Evolutionary conservation across 2,888 invertebrate species (phyloP).

Genomic region (Lottia gigantea): DNA sequence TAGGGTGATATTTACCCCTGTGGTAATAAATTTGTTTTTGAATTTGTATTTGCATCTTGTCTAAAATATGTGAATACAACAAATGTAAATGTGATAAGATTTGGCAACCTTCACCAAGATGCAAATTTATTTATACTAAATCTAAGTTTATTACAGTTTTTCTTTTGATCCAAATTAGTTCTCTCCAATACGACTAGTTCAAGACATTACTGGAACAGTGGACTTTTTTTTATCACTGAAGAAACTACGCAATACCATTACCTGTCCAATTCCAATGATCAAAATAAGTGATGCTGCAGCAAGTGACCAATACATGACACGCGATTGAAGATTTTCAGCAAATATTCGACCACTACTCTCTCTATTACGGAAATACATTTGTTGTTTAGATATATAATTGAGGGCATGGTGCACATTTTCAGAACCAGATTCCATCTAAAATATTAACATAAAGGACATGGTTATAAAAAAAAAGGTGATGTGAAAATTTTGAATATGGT

Average conservation of each 20-base stretch:
- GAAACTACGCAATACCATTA: conserved; percentile 89
- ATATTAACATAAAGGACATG: conserved; percentile 36
- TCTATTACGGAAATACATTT: conserved; percentile 93
- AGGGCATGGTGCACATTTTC: conserved; percentile 89
- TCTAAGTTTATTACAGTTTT: too few species aligned
- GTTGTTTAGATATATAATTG: conserved; percentile 89
- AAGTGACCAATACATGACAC: conserved; percentile 86
- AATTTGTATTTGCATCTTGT: too few species aligned
- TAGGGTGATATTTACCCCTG: too few species aligned
- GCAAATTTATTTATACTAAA: too few species aligned
- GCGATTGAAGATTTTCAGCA: conserved; percentile 94
- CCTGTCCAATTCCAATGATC: conserved; percentile 87
- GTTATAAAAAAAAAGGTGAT: neutral
- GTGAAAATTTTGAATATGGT: neutral
- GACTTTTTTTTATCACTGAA: conserved; percentile 79
- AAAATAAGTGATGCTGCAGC: conserved; percentile 87
- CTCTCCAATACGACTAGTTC: neutral
- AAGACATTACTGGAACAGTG: conserved; percentile 7
- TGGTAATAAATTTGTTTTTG: too few species aligned
- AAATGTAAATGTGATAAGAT: too few species aligned
- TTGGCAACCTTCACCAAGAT: too few species aligned
- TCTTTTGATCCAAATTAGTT: too few species aligned
- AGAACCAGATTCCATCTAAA: conserved; percentile 89
- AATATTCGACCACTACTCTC: conserved; percentile 94
- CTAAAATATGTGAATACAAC: too few species aligned